These are phyloP conservation scores for Tympanuchus pallidicinctus DNA, from an alignment of 2,113 vertebrate genomes.

Conservation along the genomic window DNA sequence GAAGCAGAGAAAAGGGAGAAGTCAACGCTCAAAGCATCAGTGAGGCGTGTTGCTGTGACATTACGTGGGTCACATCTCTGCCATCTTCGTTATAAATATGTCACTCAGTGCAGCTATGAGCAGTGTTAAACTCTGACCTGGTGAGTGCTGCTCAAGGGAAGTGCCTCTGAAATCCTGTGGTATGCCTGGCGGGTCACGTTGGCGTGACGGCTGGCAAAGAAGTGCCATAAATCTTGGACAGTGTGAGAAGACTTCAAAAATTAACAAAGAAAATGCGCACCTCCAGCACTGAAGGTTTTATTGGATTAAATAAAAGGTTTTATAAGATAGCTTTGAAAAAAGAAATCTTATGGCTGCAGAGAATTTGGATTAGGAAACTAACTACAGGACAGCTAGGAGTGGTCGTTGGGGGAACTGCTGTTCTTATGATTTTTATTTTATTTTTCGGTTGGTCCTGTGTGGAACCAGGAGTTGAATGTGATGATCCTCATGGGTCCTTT, in stretches of 20 bases:
- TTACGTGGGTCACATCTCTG: not conserved
- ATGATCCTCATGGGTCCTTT: no score
- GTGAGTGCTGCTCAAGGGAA: slow-evolving; percentile 12
- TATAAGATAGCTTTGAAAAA: not conserved
- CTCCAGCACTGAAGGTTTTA: not conserved
- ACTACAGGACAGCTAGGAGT: not conserved
- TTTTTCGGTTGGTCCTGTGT: no score
- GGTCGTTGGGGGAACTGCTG: slow-evolving; percentile 12
- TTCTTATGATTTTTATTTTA: not conserved
- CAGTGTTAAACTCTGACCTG: slow-evolving; percentile 43
- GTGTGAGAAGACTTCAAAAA: not conserved
- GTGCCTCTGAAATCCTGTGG: slow-evolving; percentile 23
- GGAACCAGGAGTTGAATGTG: no score
- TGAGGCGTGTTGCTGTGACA: fast-evolving
- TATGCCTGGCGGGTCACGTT: slow-evolving; percentile 8
- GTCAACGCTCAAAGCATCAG: not conserved
- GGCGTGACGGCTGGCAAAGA: not conserved
- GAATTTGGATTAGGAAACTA: not conserved
- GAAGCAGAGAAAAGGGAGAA: slow-evolving; percentile 1
- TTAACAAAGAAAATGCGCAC: not conserved
- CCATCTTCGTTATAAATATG: not conserved
- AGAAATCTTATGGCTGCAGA: not conserved
- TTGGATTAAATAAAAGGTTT: not conserved
- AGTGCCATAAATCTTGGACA: not conserved
- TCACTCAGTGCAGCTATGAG: not conserved